These are phyloP conservation scores for Branchipolynoe longqiensis DNA, from an alignment of 2,888 invertebrate genomes.

Conservation along the genomic window DNA sequence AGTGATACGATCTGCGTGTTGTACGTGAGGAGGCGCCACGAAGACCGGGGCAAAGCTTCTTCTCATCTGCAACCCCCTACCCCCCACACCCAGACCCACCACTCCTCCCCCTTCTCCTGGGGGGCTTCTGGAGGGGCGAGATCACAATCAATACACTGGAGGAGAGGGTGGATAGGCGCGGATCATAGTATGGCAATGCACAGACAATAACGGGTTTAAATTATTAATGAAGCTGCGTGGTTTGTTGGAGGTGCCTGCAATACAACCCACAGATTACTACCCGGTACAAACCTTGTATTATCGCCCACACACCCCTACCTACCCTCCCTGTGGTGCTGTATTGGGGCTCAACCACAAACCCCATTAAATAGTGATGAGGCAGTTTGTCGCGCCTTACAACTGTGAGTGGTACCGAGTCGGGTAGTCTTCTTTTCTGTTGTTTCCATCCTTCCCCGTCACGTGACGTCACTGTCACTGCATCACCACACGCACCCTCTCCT, in stretches of 20 bases:
- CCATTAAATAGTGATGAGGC: constrained; percentile 29
- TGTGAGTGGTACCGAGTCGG: constrained; percentile 1
- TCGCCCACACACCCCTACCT: background rate
- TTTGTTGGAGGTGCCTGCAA: too few relatives aligned
- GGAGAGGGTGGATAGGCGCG: too few relatives aligned
- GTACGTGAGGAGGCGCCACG: background rate
- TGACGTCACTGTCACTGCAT: too few relatives aligned
- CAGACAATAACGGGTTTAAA: constrained; percentile 17
- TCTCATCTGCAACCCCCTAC: background rate
- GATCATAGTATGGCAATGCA: constrained; percentile 1
- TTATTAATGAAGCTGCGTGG: constrained; percentile 12
- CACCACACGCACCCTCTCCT: too few relatives aligned
- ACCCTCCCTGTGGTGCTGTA: background rate
- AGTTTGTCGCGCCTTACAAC: constrained; percentile 37
- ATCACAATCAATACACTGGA: constrained; percentile 36
- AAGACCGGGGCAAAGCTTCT: background rate
- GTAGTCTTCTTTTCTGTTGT: background rate
- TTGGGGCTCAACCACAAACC: background rate
- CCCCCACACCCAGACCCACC: background rate
- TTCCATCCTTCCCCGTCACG: background rate
- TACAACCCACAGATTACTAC: background rate
- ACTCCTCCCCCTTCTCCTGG: background rate
- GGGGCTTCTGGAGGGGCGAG: background rate
- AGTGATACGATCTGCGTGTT: constrained; percentile 16
- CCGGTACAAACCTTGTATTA: background rate